A percentile compares a stretch with the other conserved stretches of the same genome.
These are phyloP conservation scores for Dyspetes luteomarginatus DNA, from an alignment of 2,888 invertebrate genomes.

Conservation along the genomic window DNA sequence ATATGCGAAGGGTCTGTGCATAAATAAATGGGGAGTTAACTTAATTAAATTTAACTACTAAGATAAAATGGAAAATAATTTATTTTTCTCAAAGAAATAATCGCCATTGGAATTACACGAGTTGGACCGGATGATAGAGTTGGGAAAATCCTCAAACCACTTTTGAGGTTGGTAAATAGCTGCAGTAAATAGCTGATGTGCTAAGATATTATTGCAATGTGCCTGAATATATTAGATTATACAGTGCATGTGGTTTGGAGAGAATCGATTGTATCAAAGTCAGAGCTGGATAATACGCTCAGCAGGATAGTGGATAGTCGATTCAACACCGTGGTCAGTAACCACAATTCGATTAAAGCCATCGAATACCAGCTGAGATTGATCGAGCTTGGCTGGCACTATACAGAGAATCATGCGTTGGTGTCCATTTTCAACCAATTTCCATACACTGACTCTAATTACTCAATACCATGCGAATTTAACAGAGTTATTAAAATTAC, in stretches of 20 bases:
- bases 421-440: conserved; percentile 19
- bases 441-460: neutral
- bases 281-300: conserved; percentile 10
- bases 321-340: conserved; percentile 48
- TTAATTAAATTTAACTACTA: too few species aligned
- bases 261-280: conserved; percentile 43
- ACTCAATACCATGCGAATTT: neutral
- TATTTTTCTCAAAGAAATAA: too few species aligned
- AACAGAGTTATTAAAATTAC: too few species aligned
- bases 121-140: too few species aligned
- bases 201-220: conserved; percentile 12
- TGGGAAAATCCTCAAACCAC: too few species aligned
- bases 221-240: conserved; percentile 28
- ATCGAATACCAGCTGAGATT: conserved; percentile 40
- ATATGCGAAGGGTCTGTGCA: too few species aligned
- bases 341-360: conserved; percentile 56
- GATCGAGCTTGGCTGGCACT: conserved; percentile 46
- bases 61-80: too few species aligned
- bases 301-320: conserved; percentile 33
- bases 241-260: conserved; percentile 13
- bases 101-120: too few species aligned
- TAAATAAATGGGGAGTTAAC: too few species aligned
- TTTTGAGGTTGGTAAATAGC: too few species aligned
- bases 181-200: neutral
- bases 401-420: conserved; percentile 25